Evolutionary conservation across 2,797 vertebrate species (phyloP).

Genomic region (Mormyrops attenuatus): DNA sequence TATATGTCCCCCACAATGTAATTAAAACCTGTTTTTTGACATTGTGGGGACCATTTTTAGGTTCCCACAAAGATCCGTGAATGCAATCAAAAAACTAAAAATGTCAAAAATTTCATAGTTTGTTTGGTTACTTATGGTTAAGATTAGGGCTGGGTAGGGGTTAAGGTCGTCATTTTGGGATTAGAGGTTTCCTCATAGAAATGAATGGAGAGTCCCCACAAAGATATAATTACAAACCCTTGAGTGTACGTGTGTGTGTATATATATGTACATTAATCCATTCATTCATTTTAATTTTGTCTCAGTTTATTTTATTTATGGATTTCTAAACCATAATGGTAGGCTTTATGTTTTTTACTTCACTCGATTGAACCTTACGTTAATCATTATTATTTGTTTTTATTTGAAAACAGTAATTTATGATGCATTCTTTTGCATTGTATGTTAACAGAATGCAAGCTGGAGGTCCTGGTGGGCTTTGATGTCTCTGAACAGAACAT

Average conservation of each 20-base stretch:
- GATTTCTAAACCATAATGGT: not conserved
- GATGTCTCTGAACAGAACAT: slow-evolving; percentile 78
- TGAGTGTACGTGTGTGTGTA: not conserved
- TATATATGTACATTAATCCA: not conserved
- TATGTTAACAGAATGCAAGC: slow-evolving; percentile 66
- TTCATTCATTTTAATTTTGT: not conserved
- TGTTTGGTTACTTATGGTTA: too few species aligned
- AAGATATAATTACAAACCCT: too few species aligned
- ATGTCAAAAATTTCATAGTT: too few species aligned
- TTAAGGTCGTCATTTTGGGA: too few species aligned
- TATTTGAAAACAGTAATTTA: not conserved
- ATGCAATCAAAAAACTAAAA: too few species aligned
- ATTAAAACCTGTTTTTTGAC: too few species aligned
- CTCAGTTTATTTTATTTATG: not conserved
- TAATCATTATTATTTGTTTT: not conserved
- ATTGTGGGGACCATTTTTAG: too few species aligned
- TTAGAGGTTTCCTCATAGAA: too few species aligned
- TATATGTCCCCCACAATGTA: too few species aligned
- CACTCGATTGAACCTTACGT: not conserved
- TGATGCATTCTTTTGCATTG: not conserved
- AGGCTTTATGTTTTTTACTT: not conserved
- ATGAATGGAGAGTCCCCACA: too few species aligned
- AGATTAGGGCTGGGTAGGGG: too few species aligned
- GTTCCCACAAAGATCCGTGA: too few species aligned
- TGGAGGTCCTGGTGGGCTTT: slow-evolving; percentile 90